These are phyloP conservation scores for Pagrus major DNA, from an alignment of 2,113 vertebrate genomes.

Conservation along the genomic window DNA sequence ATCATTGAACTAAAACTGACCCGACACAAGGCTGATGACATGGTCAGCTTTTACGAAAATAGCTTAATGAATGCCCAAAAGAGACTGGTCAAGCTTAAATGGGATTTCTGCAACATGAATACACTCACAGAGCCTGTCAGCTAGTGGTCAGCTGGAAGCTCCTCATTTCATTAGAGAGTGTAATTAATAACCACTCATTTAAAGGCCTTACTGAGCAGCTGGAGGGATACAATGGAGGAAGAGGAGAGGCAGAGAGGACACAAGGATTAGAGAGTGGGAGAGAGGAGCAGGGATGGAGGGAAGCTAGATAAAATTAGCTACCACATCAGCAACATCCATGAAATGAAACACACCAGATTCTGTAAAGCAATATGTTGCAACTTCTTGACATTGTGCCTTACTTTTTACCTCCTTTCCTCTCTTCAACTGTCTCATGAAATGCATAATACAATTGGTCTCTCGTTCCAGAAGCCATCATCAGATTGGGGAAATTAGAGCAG, in stretches of 20 bases:
- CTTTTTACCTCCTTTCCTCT: neutral
- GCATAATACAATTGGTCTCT: neutral
- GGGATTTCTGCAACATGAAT: slow-evolving; percentile 22
- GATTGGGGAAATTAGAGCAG: neutral
- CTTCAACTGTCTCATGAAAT: neutral
- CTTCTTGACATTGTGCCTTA: neutral
- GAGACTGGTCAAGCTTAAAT: slow-evolving; percentile 41
- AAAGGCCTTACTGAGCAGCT: slow-evolving; percentile 2
- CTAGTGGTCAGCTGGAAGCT: slow-evolving; percentile 15
- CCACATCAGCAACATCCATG: neutral
- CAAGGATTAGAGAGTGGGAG: neutral
- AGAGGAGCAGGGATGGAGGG: neutral
- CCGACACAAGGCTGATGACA: neutral
- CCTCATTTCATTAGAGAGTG: slow-evolving; percentile 50
- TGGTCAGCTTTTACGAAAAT: neutral
- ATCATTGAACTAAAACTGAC: neutral
- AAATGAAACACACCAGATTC: neutral
- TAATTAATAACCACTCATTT: slow-evolving; percentile 47
- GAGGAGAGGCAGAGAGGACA: neutral
- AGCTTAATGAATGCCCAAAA: neutral
- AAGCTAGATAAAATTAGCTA: neutral
- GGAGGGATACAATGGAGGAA: neutral
- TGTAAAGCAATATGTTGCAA: neutral
- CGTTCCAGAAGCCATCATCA: neutral
- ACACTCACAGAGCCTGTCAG: slow-evolving; percentile 17